Percentiles rank a stretch among this genome's conserved stretches.
Evolutionary conservation across 2,888 invertebrate genomes (phyloP).

Genomic region (Cylindroiulus punctatus): DNA sequence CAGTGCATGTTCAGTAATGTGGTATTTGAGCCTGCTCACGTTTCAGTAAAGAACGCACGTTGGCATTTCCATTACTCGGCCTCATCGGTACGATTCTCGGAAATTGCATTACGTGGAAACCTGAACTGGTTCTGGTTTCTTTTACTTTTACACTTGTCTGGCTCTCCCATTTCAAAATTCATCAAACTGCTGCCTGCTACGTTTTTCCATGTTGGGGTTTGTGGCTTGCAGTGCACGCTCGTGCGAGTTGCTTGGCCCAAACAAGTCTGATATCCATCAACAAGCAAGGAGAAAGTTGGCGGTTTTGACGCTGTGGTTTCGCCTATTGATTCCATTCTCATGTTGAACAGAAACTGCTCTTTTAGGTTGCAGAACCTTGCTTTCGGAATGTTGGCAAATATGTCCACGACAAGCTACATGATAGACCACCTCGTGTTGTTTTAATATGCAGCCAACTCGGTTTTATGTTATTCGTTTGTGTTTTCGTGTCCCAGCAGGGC

Average conservation of each 20-base stretch:
- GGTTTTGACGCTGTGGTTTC: constrained; percentile 1
- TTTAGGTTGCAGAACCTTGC: not conserved
- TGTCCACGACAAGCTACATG: not conserved
- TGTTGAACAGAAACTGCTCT: constrained; percentile 16
- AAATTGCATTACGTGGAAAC: constrained; percentile 2
- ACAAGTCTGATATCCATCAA: not conserved
- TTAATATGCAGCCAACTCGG: not conserved
- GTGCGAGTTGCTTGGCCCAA: constrained; percentile 8
- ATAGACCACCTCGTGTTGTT: not conserved
- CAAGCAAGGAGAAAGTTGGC: not conserved
- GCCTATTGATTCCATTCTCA: constrained; percentile 12
- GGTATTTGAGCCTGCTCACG: not conserved
- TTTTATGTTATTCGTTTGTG: not conserved
- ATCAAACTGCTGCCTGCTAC: not conserved
- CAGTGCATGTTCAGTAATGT: not conserved
- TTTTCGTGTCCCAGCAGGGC: too few relatives aligned
- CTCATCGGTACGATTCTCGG: not conserved
- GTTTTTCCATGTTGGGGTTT: not conserved
- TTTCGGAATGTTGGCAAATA: constrained; percentile 7
- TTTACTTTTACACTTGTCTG: not conserved
- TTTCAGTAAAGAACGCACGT: not conserved
- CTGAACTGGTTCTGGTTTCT: constrained; percentile 24
- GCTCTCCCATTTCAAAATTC: not conserved
- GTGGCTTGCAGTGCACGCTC: not conserved
- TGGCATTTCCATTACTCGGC: not conserved